A percentile compares a stretch with the other conserved stretches of the same genome.
phyloP scores from a whole-genome alignment of 2,113 vertebrate species.

The Hippocampus abdominalis region DNA sequence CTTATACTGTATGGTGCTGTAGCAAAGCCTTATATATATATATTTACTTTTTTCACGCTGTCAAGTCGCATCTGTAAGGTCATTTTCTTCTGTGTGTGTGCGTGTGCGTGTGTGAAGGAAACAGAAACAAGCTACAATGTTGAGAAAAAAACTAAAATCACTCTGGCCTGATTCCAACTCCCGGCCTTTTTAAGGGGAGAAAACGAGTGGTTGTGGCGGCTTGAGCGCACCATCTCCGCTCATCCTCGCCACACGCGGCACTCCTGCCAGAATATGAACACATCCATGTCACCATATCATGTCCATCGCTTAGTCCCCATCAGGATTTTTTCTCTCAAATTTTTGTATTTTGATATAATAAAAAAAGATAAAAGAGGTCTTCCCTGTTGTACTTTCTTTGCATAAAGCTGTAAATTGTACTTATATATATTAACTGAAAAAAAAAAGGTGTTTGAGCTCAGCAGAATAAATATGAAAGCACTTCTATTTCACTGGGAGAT shows the following conservation, averaged over 20 bases:
- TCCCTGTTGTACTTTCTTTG: not conserved
- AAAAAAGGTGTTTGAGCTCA: not conserved
- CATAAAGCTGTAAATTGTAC: not conserved
- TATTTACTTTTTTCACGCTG: slow-evolving; percentile 73
- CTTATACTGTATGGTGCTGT: slow-evolving; percentile 79
- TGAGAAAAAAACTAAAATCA: slow-evolving; percentile 23
- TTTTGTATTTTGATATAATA: slow-evolving; percentile 85
- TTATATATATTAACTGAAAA: too few species aligned
- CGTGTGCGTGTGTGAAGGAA: slow-evolving; percentile 24
- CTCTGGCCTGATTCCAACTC: slow-evolving; percentile 45
- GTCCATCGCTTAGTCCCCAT: slow-evolving; percentile 77
- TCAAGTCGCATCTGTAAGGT: slow-evolving; percentile 66
- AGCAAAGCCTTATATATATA: slow-evolving; percentile 81
- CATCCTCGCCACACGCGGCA: slow-evolving; percentile 46
- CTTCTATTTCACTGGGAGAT: not conserved
- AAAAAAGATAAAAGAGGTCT: slow-evolving; percentile 66
- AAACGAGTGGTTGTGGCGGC: slow-evolving; percentile 48
- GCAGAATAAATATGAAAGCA: not conserved
- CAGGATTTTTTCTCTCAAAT: slow-evolving; percentile 75
- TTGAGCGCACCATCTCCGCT: slow-evolving; percentile 60
- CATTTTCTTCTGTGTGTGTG: slow-evolving; percentile 46
- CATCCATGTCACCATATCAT: slow-evolving; percentile 74
- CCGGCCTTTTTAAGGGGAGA: slow-evolving; percentile 46
- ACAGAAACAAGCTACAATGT: slow-evolving; percentile 51
- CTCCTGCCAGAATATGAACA: slow-evolving; percentile 66